Evolutionary conservation across 1,140 invertebrate species (phyloP), one percentile per base, ranked within the genome.

Genomic region (Drosophila parabipectinata): DNA sequence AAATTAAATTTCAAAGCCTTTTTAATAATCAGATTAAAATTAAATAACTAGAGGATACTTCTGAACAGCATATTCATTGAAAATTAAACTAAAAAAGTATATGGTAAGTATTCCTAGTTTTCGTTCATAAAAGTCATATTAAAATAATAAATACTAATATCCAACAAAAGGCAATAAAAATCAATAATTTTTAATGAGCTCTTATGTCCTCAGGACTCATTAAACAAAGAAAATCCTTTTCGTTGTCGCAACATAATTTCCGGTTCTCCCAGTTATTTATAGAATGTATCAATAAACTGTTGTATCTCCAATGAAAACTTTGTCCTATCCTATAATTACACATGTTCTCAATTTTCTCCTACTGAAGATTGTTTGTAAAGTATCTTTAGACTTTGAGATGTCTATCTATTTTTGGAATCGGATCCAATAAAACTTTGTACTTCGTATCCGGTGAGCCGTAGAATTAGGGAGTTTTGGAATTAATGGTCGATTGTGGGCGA

Each of bases 251-350:
- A 5, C 4, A 44, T 18, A 44, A 44, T 7, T 44, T 7, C 56
- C 15, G 15, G 39, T n/a, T n/a, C 34, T 21, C 3, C 9, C 10
- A 30, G 63, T 34, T 67, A 67, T 67, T 67, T 67, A 64, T 67
- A 53, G 64, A 64, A 63, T 9, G 14, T 64, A 52, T 67, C 59
- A 64, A 64, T 67, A 53, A 52, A 28, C 34, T 32, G 24, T 4
- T 18, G 15, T 47, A 21, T 34, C 60, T 44, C 15, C 26, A 44
- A 18, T 15, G 37, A 28, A 52, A 67, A 63, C 59, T 63, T 48
- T 30, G 14, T 9, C 45, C 32, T 41, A 64, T 67, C 58, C 58
- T 63, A 64, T 51, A 41, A 66, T 66, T 45, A 50, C 14, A 61
- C 63, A 66, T 63, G 26, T 15, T n/a, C n/a, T 32, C 26, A 14